These are phyloP conservation scores for Drosophila suboccidentalis DNA, from an alignment of 2,888 invertebrate species.

Conservation along the genomic window DNA sequence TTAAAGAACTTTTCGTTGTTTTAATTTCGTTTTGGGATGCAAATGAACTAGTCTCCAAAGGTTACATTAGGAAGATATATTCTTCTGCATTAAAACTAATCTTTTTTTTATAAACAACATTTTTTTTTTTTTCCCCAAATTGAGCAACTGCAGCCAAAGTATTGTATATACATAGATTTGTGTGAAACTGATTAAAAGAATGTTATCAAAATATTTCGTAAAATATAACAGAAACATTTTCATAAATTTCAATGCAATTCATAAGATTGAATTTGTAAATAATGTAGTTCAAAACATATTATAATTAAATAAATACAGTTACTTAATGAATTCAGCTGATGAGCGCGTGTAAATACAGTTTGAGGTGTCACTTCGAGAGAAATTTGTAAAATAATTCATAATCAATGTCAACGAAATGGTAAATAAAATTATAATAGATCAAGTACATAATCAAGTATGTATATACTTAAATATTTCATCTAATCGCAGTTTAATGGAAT, in stretches of 20 bases:
- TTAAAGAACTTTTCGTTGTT: constrained; percentile 46
- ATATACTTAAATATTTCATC: constrained; percentile 28
- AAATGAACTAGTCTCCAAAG: not conserved
- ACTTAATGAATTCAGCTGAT: constrained; percentile 56
- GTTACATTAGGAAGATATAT: not conserved
- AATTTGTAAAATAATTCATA: constrained; percentile 73
- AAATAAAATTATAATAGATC: constrained; percentile 41
- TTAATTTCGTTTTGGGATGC: not conserved
- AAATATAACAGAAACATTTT: constrained; percentile 2
- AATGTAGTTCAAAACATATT: constrained; percentile 35
- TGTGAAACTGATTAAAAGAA: constrained; percentile 17
- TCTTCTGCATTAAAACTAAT: not conserved
- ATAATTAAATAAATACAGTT: constrained; percentile 34
- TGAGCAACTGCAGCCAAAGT: constrained; percentile 33
- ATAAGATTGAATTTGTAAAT: constrained; percentile 53
- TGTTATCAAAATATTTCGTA: constrained; percentile 2
- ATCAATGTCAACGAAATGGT: constrained; percentile 48
- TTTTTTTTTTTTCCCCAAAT: not conserved
- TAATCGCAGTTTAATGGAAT: constrained; percentile 41
- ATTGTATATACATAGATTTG: constrained; percentile 64
- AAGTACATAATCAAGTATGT: constrained; percentile 26
- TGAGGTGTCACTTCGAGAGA: constrained; percentile 52
- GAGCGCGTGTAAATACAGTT: constrained; percentile 71
- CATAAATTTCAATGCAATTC: constrained; percentile 6
- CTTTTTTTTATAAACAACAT: not conserved